Base-by-base conservation (phyloP, 2,797 vertebrate species). In the Naso thynnoides region DNA sequence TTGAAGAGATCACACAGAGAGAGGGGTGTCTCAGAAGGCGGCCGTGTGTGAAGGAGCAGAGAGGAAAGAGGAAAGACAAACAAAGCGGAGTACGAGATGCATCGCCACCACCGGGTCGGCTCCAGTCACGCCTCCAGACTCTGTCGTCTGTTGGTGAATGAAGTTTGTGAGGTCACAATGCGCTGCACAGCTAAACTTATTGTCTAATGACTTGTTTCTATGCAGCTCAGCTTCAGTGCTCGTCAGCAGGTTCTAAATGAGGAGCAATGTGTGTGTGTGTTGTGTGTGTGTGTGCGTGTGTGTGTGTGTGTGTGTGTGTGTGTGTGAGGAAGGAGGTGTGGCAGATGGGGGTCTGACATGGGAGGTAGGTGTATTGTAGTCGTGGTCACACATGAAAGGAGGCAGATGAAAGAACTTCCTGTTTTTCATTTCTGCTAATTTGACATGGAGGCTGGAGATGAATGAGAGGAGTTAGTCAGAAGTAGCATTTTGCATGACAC, bases 331-430 rank as follows among this genome's bases (percentile, higher is more conserved):
- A 8, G 36, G 23, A 21, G n/a, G 38, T 23, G 65, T 36, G 47
- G 8, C 36, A 11, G 60, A 23, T 11, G 15, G 10, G 9, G 19
- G 14, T 23, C 1, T 29, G 23, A 5, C 1, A 29, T 13, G 15
- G 56, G 1, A 53, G 15, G 23, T 5, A 8, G 31, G 19, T 57
- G 38, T 16, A 49, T 77, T 83, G 61, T 83, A 33, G 24, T 57
- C 11, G 18, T 19, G 62, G 64, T 76, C 73, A 78, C 76, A 73
- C 72, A 69, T 70, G 73, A 79, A n/a, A 70, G 27, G 38, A 62
- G 67, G 76, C 33, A 11, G 61, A 59, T 79, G 38, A 82, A 65
- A 78, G 60, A 21, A 82, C 78, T 78, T 84, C 81, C 78, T 68
- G 52, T 66, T 79, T 64, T 60, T 50, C 23, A 15, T 52, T 73